phyloP scores from a whole-genome alignment of 2,888 invertebrate genomes.

The Agrochola lota region DNA sequence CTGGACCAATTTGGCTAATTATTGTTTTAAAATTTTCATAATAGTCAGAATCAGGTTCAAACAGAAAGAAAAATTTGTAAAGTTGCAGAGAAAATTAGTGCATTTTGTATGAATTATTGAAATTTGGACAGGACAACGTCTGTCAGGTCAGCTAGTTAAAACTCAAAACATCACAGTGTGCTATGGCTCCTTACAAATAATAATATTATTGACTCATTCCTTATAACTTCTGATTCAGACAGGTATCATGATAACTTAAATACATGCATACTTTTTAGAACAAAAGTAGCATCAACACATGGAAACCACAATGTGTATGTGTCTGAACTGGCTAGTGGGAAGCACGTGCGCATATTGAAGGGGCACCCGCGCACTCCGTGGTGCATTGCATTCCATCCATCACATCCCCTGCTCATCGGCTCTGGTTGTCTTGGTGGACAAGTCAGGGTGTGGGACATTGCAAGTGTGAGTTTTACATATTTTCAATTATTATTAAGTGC shows the following conservation, averaged over 20 bases:
- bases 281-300: constrained; percentile 96
- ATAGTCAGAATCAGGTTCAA: too few species aligned
- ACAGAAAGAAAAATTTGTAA: too few species aligned
- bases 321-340: constrained; percentile 94
- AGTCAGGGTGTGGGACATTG: constrained; percentile 96
- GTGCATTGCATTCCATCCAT: constrained; percentile 97
- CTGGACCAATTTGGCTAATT: too few species aligned
- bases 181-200: neutral
- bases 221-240: neutral
- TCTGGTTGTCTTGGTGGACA: constrained; percentile 97
- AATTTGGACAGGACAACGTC: too few species aligned
- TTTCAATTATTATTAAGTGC: neutral
- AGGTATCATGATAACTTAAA: neutral
- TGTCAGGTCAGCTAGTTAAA: neutral
- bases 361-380: constrained; percentile 97
- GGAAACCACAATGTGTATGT: constrained; percentile 97
- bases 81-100: too few species aligned
- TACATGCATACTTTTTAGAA: constrained; percentile 84
- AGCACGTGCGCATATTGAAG: constrained; percentile 93
- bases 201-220: neutral
- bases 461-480: constrained; percentile 79
- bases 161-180: neutral
- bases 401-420: constrained; percentile 95
- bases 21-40: too few species aligned
- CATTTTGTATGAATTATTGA: too few species aligned